Evolutionary conservation across 2,888 invertebrate species (phyloP), one percentile per base, ranked within the genome.

Genomic region (Ceriagrion tenellum): DNA sequence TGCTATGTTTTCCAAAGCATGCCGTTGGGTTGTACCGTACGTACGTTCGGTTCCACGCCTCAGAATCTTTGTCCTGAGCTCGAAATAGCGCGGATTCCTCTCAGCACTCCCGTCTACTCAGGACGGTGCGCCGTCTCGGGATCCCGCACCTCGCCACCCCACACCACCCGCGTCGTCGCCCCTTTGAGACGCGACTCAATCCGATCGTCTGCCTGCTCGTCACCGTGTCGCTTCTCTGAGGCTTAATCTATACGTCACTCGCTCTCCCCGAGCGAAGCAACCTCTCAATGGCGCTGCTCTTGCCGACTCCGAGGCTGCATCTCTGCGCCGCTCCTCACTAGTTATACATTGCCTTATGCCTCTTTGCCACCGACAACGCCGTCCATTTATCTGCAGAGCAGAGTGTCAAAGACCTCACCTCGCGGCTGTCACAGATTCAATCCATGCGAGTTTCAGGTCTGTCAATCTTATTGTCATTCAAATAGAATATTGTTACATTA

Each of bases 201-300:
- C 81, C 35, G 81, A 81, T 81, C 59, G 59, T 81, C 81, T 6
- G n/a, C 69, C n/a, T 47, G 0, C 26, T 81, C 30, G 81, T 13
- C 81, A 69, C 69, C 59, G 59, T 59, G 69, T 69, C 69, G 69
- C n/a, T 26, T 47, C 26, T 69, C 0, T 23, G 81, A 35, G 81
- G 81, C 81, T 81, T 35, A 81, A 81, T 81, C 35, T 81, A 81
- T 81, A 81, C 16, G 81, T 81, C 81, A 16, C 35, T 81, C 35
- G 81, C 81, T 69, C 81, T 69, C 81, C 16, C 13, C 12, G 35
- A 35, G 81, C 16, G 81, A 81, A 35, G 35, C 13, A 18, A 35
- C 30, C 12, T 81, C 35, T 81, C 35, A 81, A 35, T 81, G 35
- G 26, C 10, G 16, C 81, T 35, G 18, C 81, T 81, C 35, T 81